Conservation (phyloP, 1,140 invertebrate genomes). For the Drusus annulatus region DNA sequence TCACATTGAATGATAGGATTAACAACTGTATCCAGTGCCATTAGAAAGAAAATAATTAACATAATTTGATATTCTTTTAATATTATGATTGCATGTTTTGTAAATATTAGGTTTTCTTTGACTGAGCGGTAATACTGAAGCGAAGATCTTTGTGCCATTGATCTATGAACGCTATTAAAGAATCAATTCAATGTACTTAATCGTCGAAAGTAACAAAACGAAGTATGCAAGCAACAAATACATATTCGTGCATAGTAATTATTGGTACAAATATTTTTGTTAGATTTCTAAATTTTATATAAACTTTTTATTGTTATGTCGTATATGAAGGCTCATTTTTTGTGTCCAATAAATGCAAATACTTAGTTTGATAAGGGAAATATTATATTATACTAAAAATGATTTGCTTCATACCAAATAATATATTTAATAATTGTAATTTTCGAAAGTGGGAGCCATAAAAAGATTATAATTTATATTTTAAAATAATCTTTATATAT, state of each 20-base stretch:
- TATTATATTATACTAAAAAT: constrained; percentile 22
- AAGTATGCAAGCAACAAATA: background rate
- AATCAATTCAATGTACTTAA: constrained; percentile 26
- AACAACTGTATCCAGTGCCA: constrained; percentile 3
- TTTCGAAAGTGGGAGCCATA: constrained; percentile 13
- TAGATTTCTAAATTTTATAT: constrained; percentile 44
- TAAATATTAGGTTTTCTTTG: constrained; percentile 31
- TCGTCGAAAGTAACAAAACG: background rate
- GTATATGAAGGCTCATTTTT: constrained; percentile 24
- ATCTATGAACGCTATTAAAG: background rate
- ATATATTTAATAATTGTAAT: constrained; percentile 34
- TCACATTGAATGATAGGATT: too few species aligned
- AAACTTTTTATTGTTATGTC: constrained; percentile 32
- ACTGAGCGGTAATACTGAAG: constrained; percentile 9
- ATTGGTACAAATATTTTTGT: constrained; percentile 43
- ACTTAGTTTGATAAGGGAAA: constrained; percentile 24
- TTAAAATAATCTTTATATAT: constrained; percentile 35
- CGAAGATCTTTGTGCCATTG: constrained; percentile 32
- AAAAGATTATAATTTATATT: constrained; percentile 23
- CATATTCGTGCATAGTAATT: constrained; percentile 21
- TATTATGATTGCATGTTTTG: background rate
- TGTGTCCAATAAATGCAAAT: constrained; percentile 42
- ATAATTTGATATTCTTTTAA: too few species aligned
- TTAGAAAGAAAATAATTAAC: background rate
- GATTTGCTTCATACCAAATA: constrained; percentile 47